Conservation (phyloP, 2,888 invertebrate species). For the Masnerella sp. region DNA sequence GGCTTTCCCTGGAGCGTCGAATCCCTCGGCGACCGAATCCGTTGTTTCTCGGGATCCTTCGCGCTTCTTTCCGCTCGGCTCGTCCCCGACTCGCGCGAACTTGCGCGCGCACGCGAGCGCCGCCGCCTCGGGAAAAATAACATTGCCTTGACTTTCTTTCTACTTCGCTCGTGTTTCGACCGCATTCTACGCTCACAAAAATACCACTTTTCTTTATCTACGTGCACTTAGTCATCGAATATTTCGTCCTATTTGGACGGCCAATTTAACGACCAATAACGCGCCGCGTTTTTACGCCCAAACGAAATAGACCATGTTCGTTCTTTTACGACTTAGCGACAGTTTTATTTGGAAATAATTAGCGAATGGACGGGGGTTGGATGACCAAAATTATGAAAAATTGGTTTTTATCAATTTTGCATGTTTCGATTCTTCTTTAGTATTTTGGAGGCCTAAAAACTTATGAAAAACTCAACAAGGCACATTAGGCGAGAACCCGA, state of each 20-base stretch:
- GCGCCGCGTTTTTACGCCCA: not conserved
- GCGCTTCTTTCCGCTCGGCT: slow-evolving; percentile 24
- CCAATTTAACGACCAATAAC: slow-evolving; percentile 9
- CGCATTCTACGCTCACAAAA: slow-evolving; percentile 57
- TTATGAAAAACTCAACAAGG: no score
- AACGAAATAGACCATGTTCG: not conserved
- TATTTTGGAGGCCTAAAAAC: no score
- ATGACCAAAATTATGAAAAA: no score
- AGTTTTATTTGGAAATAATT: no score
- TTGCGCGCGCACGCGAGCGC: slow-evolving; percentile 51
- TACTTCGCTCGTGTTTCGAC: slow-evolving; percentile 57
- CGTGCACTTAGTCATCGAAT: slow-evolving; percentile 42
- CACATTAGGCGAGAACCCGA: no score
- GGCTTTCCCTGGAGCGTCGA: no score
- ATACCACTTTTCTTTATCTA: slow-evolving; percentile 59
- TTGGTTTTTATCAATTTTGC: no score
- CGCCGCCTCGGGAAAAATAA: slow-evolving; percentile 64
- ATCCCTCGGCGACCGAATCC: no score
- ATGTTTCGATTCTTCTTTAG: no score
- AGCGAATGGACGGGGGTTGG: no score
- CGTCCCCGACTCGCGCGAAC: slow-evolving; percentile 47
- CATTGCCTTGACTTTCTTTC: slow-evolving; percentile 61
- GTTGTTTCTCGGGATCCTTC: slow-evolving; percentile 44
- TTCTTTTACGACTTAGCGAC: no score
- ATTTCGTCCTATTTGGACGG: slow-evolving; percentile 37